Evolutionary conservation across 2,888 invertebrate species (phyloP).

Genomic region (Hypolimnas misippus): DNA sequence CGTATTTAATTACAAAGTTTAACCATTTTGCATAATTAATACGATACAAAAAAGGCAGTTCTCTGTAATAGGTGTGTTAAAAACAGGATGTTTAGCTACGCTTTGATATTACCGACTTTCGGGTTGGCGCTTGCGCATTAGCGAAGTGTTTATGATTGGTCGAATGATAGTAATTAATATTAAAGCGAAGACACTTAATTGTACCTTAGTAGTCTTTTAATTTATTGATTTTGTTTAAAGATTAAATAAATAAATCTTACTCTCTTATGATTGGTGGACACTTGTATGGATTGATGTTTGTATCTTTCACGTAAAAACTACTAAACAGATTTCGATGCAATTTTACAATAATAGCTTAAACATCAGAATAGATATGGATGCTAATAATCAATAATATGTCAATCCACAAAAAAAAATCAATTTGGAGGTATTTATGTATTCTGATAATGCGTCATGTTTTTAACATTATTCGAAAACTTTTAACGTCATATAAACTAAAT

Average conservation of each 20-base stretch:
- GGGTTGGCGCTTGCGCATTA: conserved; percentile 23
- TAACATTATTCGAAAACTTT: too few species aligned
- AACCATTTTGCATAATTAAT: conserved; percentile 59
- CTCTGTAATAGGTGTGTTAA: conserved; percentile 41
- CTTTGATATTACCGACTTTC: conserved; percentile 36
- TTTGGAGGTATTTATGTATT: too few species aligned
- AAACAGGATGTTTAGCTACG: conserved; percentile 16
- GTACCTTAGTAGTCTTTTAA: neutral
- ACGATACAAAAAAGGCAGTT: conserved; percentile 51
- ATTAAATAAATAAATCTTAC: neutral
- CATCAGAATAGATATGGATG: too few species aligned
- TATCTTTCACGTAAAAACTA: too few species aligned
- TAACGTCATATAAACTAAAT: too few species aligned
- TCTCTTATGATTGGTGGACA: too few species aligned
- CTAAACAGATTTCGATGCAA: too few species aligned
- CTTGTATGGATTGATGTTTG: too few species aligned
- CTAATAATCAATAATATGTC: too few species aligned
- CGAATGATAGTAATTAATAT: conserved; percentile 34
- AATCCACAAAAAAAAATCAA: too few species aligned
- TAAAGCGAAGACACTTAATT: conserved; percentile 1
- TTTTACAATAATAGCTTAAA: too few species aligned
- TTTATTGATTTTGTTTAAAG: neutral
- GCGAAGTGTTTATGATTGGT: conserved; percentile 31
- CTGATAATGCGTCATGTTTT: too few species aligned
- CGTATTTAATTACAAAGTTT: conserved; percentile 53